Base-by-base conservation (phyloP, 2,113 vertebrate genomes). In the Probosciger aterrimus region DNA sequence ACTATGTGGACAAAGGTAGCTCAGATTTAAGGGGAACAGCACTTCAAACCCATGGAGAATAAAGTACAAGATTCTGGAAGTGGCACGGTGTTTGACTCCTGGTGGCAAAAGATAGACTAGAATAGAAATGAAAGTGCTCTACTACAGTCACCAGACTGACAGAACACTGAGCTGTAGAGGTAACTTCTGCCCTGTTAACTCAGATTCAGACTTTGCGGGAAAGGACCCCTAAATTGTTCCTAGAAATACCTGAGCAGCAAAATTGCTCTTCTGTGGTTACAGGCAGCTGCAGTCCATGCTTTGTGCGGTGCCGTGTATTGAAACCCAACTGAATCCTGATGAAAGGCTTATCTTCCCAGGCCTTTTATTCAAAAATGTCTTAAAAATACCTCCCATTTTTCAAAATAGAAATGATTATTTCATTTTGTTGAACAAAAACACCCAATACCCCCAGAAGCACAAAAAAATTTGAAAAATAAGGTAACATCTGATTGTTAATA, bases 101-200 rank as follows among this genome's bases (percentile, higher is more conserved):
- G 1, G 39, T 69, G 67, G 23, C 18, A 25, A 47, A 82, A 83
- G 68, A 44, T 60, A 83, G 88, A 60, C 46, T 65, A 23, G 35
- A 49, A 65, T 16, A 59, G 74, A 63, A 74, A 77, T 6, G 13
- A 50, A 90, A 95, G 68, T 8, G 10, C 44, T 88, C 69, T 77
- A 11, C 90, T 96, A 14, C 31, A 73, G 77, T 73, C 75, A 9
- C 46, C 44, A 81, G 84, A 52, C 88, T 91, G 95, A 84, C 82
- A 95, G 89, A 73, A 82, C 59, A 41, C 75, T 17, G 85, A 93
- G 74, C 65, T 67, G 87, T 73, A 92, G 67, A 95, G 86, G 67
- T 24, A 30, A 84, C 75, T 82, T 62, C 95, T 97, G 71, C 15
- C 27, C 50, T 75, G 10, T 89, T 83, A 88, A 89, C 63, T 86